A percentile compares a stretch with the other conserved stretches of the same genome.
Conservation (phyloP, 2,113 vertebrate species). For the Dryoscopus gambensis region DNA sequence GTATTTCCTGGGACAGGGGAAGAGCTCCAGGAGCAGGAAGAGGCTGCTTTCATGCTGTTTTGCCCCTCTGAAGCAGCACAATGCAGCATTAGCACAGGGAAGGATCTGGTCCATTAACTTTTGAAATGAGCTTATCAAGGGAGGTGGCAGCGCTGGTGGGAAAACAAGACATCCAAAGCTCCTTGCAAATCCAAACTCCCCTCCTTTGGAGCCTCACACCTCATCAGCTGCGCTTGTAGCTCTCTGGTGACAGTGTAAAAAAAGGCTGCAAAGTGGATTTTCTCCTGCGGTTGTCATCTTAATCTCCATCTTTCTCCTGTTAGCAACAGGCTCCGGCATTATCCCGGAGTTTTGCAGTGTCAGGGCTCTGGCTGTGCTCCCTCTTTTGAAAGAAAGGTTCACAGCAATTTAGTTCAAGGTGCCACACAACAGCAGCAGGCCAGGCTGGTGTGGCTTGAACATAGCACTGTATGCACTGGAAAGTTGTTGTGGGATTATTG, state of each 20-base stretch:
- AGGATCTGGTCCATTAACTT: constrained; percentile 23
- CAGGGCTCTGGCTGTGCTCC: not conserved
- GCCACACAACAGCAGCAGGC: not conserved
- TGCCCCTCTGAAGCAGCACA: not conserved
- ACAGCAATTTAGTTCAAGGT: not conserved
- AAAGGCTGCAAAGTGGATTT: constrained; percentile 9
- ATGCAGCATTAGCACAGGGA: not conserved
- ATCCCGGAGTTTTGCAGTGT: not conserved
- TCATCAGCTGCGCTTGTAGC: not conserved
- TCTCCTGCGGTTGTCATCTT: not conserved
- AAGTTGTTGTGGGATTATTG: not conserved
- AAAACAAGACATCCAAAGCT: not conserved
- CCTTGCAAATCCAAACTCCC: not conserved
- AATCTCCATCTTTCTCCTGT: not conserved
- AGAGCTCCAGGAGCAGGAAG: not conserved
- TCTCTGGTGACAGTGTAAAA: not conserved
- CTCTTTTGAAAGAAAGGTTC: not conserved
- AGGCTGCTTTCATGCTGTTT: not conserved
- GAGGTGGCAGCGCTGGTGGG: not conserved
- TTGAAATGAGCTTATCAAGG: constrained; percentile 1
- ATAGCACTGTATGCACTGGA: rapidly evolving
- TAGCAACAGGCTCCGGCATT: not conserved
- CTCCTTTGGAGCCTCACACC: not conserved
- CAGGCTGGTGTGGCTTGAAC: not conserved
- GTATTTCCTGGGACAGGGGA: not conserved